phyloP scores from a whole-genome alignment of 1,140 invertebrate species.

The Lepidurus apus region DNA sequence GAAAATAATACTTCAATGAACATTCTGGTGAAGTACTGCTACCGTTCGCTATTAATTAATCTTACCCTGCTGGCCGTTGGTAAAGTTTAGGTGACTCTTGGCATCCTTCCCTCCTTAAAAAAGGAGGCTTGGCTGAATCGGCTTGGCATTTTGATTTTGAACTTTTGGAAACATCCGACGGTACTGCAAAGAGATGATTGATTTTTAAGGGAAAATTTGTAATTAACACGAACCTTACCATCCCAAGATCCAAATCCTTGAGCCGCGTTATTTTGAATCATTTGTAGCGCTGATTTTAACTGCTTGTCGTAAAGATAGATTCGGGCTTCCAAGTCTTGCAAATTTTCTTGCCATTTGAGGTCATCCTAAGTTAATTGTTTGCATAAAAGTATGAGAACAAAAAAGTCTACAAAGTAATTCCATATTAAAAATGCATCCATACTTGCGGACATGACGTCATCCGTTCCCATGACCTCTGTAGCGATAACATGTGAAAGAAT shows the following conservation, averaged over 20 bases:
- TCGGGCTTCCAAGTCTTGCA: neutral
- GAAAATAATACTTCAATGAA: too few species aligned
- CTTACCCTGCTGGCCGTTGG: neutral
- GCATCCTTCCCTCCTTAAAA: neutral
- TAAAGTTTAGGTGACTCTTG: neutral
- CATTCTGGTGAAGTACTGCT: too few species aligned
- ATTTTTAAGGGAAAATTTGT: neutral
- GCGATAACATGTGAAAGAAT: neutral
- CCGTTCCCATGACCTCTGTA: neutral
- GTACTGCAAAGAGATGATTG: neutral
- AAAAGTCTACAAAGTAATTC: too few species aligned
- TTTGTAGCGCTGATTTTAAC: neutral
- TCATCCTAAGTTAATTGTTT: neutral
- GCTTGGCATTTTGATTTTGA: neutral
- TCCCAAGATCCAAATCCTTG: neutral
- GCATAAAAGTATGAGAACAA: too few species aligned
- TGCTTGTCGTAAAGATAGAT: neutral
- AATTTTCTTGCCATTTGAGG: neutral
- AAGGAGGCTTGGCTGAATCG: neutral
- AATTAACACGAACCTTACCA: neutral
- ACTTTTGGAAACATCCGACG: neutral
- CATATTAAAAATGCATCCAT: neutral
- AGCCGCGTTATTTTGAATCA: neutral
- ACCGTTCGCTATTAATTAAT: too few species aligned
- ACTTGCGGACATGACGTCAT: neutral